Conservation (phyloP, 2,888 invertebrate species). For the Halictus ligatus region DNA sequence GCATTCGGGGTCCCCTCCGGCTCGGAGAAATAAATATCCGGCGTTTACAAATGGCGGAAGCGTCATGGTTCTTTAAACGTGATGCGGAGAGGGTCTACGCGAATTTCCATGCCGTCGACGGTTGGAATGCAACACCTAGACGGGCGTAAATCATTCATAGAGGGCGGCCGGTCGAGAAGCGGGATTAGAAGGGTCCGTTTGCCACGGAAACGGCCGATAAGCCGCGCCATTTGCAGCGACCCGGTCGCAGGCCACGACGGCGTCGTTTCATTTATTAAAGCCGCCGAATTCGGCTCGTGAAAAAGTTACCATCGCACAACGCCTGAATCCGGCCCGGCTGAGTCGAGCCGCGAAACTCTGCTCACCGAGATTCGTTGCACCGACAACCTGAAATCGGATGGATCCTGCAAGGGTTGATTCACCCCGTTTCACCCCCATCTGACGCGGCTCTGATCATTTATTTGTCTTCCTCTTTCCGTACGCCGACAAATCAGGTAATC, state of each 20-base stretch:
- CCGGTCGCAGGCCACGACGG: conserved; percentile 5
- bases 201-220: conserved; percentile 48
- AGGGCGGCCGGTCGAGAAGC: conserved; percentile 11
- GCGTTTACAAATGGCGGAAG: conserved; percentile 11
- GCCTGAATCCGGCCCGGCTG: background rate
- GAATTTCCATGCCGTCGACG: conserved; percentile 55
- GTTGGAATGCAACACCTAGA: conserved; percentile 29
- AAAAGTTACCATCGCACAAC: background rate
- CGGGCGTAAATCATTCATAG: conserved; percentile 54
- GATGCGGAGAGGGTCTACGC: conserved; percentile 10
- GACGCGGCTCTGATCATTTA: background rate
- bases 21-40: conserved; percentile 1
- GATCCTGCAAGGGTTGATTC: background rate
- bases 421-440: background rate
- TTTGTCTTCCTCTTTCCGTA: background rate
- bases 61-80: conserved; percentile 1
- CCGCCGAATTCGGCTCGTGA: conserved; percentile 20
- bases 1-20: too few species aligned
- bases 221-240: conserved; percentile 45
- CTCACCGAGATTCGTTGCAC: background rate
- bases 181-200: conserved; percentile 46
- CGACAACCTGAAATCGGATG: background rate
- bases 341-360: background rate
- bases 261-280: conserved; percentile 45
- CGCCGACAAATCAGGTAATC: too few species aligned